A percentile compares a stretch with the other conserved stretches of the same genome.
Conservation (phyloP, 2,888 invertebrate species). For the Polyommatus icarus region DNA sequence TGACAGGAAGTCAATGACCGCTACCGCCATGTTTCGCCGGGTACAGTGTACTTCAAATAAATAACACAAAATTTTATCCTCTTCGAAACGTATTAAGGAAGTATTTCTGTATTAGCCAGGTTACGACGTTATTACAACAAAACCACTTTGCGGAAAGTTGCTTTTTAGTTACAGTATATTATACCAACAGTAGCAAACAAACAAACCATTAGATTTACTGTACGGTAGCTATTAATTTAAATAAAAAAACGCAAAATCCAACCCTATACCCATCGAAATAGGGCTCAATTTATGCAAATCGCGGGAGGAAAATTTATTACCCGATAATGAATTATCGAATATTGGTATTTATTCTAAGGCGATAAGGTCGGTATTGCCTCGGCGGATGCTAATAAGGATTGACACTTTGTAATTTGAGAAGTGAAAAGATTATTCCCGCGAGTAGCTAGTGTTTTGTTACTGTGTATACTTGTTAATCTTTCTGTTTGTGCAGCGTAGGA, state of each 20-base stretch:
- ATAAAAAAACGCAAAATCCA: neutral
- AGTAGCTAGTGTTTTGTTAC: slow-evolving; percentile 28
- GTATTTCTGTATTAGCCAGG: neutral
- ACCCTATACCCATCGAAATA: neutral
- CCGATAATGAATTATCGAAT: slow-evolving; percentile 16
- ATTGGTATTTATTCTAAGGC: slow-evolving; percentile 4
- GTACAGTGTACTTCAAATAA: no score
- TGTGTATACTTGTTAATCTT: slow-evolving; percentile 28
- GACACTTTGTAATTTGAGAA: slow-evolving; percentile 38
- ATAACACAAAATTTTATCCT: no score
- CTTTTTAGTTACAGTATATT: slow-evolving; percentile 13
- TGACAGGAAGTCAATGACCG: no score
- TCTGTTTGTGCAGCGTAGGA: slow-evolving; percentile 26
- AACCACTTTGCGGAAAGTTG: neutral
- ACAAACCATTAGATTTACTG: slow-evolving; percentile 31
- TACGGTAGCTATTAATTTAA: slow-evolving; percentile 15
- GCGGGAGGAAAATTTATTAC: neutral
- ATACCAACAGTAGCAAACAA: slow-evolving; percentile 24
- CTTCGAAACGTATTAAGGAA: neutral
- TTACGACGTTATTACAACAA: neutral
- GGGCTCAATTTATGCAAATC: neutral
- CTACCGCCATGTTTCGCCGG: no score
- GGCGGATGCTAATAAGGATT: slow-evolving; percentile 33
- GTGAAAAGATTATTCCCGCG: slow-evolving; percentile 31
- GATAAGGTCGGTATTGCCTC: slow-evolving; percentile 5